Conservation (phyloP, 2,113 vertebrate genomes). For the Isurus oxyrinchus region DNA sequence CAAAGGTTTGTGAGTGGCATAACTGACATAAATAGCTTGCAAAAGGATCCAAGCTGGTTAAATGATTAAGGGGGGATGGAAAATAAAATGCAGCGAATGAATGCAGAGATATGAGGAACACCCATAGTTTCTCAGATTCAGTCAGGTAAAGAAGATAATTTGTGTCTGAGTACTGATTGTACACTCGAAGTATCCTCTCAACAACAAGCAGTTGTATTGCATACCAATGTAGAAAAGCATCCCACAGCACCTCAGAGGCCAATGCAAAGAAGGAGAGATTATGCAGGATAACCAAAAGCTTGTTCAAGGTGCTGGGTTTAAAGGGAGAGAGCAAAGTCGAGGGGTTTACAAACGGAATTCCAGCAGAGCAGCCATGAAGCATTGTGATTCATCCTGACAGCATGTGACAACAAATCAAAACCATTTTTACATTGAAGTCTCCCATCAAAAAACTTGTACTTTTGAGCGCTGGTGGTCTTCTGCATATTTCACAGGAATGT, state of each 20-base stretch:
- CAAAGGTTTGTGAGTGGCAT: too few relatives aligned
- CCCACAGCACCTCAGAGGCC: background rate
- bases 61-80: background rate
- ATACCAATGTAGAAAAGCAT: background rate
- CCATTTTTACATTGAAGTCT: background rate
- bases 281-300: too few relatives aligned
- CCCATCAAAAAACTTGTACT: background rate
- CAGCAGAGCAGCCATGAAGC: background rate
- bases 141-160: background rate
- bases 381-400: background rate
- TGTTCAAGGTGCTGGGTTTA: too few relatives aligned
- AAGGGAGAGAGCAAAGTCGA: too few relatives aligned
- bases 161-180: background rate
- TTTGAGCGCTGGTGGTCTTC: background rate
- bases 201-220: background rate
- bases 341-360: too few relatives aligned
- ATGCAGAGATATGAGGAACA: background rate
- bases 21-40: too few relatives aligned
- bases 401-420: background rate
- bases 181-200: background rate
- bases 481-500: background rate
- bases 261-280: too few relatives aligned
- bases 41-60: background rate
- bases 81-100: background rate
- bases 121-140: background rate